Base-by-base conservation (phyloP, 2,888 invertebrate species). In the Caenorhabditis macrosperma region DNA sequence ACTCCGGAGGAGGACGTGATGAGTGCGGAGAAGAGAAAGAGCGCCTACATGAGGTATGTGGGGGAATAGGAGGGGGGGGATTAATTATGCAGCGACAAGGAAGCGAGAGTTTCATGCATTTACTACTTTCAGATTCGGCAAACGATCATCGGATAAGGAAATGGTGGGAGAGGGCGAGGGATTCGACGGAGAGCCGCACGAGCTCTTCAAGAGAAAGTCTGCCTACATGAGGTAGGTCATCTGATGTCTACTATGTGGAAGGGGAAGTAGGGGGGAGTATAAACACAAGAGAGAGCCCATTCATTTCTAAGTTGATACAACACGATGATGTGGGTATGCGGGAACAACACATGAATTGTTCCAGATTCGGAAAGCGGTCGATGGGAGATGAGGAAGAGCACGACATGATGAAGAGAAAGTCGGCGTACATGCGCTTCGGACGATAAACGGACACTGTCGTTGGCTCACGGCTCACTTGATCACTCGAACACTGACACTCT, bases 371-470 rank as follows among this genome's bases (percentile, higher is more conserved):
- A 33, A 80, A 80, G 54, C 67, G 80, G 3, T 79, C 79, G n/a
- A 64, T 60, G 35, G 50, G 52, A 15, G 69, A 75, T 30, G 75
- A 75, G 55, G 75, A 71, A 20, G 79, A 68, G 6, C 76, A 71
- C 61, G 85, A 86, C 28, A 84, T 87, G 80, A 78, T 78, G 46
- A 87, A 87, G 82, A 74, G 87, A 55, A 87, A 87, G 71, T 83
- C 83, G 50, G 87, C 87, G 1, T 87, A 87, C 69, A 87, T 87
- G 87, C 54, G 87, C 48, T 87, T 85, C 78, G 86, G 85, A 33
- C 61, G 54, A 48, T 64, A 64, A 48, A 60, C 30, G 33, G 12
- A 22, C 5, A 28, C n/a, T 69, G 38, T 38, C 38, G 38, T 38
- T 38, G 38, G 38, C 79, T 17, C 77, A 77, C 15, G 83, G 81